Evolutionary conservation across 2,888 invertebrate species (phyloP).

Genomic region (Andrena marginata): DNA sequence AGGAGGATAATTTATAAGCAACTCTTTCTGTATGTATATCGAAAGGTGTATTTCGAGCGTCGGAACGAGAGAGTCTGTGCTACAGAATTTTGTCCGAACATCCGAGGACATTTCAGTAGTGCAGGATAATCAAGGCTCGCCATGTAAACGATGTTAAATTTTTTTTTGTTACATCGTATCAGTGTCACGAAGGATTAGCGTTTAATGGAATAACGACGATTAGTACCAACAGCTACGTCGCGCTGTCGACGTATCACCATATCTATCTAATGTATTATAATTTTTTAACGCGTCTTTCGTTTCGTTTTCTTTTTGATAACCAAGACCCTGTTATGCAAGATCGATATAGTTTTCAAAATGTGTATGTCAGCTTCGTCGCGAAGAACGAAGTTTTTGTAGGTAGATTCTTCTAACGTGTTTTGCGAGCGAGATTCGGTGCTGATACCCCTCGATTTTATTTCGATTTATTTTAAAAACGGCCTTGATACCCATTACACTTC

Average conservation of each 20-base stretch:
- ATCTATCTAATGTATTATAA: slow-evolving; percentile 47
- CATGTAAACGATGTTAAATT: slow-evolving; percentile 35
- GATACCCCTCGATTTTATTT: slow-evolving; percentile 55
- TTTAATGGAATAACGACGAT: slow-evolving; percentile 44
- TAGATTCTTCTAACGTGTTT: slow-evolving; percentile 57
- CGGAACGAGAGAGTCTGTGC: slow-evolving; percentile 63
- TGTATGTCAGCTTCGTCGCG: slow-evolving; percentile 8
- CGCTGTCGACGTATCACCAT: slow-evolving; percentile 9
- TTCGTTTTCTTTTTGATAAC: slow-evolving; percentile 29
- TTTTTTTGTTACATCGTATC: slow-evolving; percentile 36
- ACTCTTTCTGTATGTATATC: slow-evolving; percentile 59
- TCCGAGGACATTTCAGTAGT: slow-evolving; percentile 34
- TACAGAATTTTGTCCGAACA: slow-evolving; percentile 63
- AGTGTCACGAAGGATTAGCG: slow-evolving; percentile 29
- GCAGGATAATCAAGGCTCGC: slow-evolving; percentile 34
- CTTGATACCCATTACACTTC: slow-evolving; percentile 45
- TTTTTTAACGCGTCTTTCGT: slow-evolving; percentile 36
- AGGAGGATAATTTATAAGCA: slow-evolving; percentile 63
- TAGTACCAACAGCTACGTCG: slow-evolving; percentile 8
- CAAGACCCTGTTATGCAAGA: slow-evolving; percentile 16
- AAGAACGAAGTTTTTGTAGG: slow-evolving; percentile 58
- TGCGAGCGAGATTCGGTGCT: slow-evolving; percentile 52
- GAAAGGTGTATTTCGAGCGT: slow-evolving; percentile 66
- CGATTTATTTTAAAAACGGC: slow-evolving; percentile 33
- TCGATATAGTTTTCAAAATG: slow-evolving; percentile 26